Evolutionary conservation across 2,113 vertebrate species (phyloP).

Genomic region (Lipophrys pholis): DNA sequence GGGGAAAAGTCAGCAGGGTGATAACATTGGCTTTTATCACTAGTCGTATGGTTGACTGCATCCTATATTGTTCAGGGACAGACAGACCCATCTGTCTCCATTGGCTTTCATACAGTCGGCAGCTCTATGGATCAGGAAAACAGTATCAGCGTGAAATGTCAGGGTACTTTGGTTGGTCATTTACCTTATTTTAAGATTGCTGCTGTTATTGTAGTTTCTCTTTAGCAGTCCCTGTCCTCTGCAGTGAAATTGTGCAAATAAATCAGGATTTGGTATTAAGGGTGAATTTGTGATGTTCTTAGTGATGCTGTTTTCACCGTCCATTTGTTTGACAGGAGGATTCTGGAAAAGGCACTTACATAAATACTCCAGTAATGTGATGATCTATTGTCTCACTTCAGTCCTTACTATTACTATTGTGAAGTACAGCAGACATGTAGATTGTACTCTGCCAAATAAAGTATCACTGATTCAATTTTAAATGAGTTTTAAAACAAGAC

Average conservation of each 20-base stretch:
- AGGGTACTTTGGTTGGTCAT: constrained; percentile 56
- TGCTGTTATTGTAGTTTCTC: constrained; percentile 40
- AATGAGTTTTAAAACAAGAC: too few relatives aligned
- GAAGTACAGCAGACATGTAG: too few relatives aligned
- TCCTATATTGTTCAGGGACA: constrained; percentile 73
- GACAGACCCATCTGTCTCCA: constrained; percentile 75
- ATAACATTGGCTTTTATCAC: constrained; percentile 81
- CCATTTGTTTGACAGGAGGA: not conserved
- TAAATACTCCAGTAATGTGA: not conserved
- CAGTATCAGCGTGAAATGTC: constrained; percentile 58
- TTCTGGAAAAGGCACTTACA: not conserved
- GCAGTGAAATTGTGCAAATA: constrained; percentile 22
- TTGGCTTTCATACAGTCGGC: constrained; percentile 63
- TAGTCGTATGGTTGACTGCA: constrained; percentile 74
- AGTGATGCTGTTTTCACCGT: not conserved
- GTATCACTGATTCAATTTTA: too few relatives aligned
- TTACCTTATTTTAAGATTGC: constrained; percentile 52
- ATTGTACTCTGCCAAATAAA: too few relatives aligned
- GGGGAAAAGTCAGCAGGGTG: constrained; percentile 63
- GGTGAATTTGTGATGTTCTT: not conserved
- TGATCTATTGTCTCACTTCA: not conserved
- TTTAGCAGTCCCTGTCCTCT: constrained; percentile 6
- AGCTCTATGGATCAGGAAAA: constrained; percentile 61
- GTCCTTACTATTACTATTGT: not conserved
- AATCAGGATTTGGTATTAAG: not conserved